phyloP scores from a whole-genome alignment of 2,113 vertebrate species.

The Paradisaea rubra region DNA sequence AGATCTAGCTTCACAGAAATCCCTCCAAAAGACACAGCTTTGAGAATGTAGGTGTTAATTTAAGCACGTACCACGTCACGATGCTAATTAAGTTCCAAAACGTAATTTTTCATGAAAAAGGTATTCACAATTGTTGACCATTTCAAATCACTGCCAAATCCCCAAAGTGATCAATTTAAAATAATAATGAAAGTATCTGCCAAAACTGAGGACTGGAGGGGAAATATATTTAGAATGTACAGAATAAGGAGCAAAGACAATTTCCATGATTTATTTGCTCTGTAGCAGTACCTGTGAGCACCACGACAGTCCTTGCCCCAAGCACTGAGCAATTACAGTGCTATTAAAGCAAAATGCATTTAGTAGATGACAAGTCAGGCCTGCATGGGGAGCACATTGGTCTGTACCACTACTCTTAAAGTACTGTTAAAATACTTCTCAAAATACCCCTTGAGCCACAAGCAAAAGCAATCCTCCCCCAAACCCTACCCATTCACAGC shows the following conservation, averaged over 20 bases:
- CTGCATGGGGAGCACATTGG: background rate
- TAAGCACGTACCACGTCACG: background rate
- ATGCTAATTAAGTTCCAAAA: background rate
- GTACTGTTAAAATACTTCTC: background rate
- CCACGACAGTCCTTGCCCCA: background rate
- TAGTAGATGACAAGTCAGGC: background rate
- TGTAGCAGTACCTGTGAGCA: background rate
- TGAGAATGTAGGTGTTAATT: background rate
- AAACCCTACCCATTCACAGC: background rate
- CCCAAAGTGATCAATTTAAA: background rate
- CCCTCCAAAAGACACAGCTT: background rate
- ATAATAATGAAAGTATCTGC: background rate
- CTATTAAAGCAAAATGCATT: background rate
- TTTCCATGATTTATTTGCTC: slow-evolving; percentile 18
- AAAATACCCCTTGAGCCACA: background rate
- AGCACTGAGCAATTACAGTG: background rate
- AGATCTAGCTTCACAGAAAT: background rate
- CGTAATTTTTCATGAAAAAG: background rate
- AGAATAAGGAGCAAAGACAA: background rate
- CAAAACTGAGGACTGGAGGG: background rate
- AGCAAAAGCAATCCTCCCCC: background rate
- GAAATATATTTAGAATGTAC: background rate
- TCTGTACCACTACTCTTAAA: background rate
- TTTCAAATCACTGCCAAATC: background rate
- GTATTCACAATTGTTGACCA: background rate